Evolutionary conservation across 1,140 invertebrate species (phyloP).

Genomic region (Macrobrachium rosenbergii): DNA sequence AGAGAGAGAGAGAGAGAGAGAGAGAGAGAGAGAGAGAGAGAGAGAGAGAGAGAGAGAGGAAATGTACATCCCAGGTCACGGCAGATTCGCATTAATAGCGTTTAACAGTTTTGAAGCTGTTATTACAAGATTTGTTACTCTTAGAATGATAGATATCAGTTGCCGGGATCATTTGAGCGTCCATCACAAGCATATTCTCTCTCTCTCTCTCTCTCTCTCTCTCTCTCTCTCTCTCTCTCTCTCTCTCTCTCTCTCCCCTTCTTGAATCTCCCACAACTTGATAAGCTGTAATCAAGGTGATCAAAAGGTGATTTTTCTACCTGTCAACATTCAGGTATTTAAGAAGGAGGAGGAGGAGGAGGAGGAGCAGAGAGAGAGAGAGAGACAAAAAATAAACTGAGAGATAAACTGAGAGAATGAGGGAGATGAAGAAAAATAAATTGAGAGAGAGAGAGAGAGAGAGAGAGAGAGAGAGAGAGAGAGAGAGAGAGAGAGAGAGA

Average conservation of each 20-base stretch:
- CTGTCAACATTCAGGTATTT: conserved; percentile 7
- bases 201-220: background rate
- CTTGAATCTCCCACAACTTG: background rate
- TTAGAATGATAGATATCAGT: conserved; percentile 7
- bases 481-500: conserved; percentile 11
- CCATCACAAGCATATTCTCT: background rate
- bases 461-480: background rate
- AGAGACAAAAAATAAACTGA: background rate
- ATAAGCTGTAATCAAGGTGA: too few relatives aligned
- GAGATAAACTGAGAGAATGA: background rate
- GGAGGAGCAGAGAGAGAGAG: background rate
- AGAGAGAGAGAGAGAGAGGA: background rate
- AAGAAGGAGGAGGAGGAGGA: background rate
- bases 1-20: background rate
- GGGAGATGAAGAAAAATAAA: background rate
- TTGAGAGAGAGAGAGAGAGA: conserved; percentile 14
- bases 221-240: background rate
- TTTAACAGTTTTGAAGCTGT: conserved; percentile 12
- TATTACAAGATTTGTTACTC: conserved; percentile 21
- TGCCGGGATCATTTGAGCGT: background rate
- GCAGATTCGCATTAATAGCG: conserved; percentile 11
- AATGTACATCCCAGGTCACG: background rate
- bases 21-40: background rate
- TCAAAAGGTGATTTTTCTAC: too few relatives aligned
- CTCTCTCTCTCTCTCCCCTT: background rate